A percentile compares a stretch with the other conserved stretches of the same genome.
Evolutionary conservation across 2,888 invertebrate genomes (phyloP).

Genomic region (Rhopalosiphum nymphaeae): DNA sequence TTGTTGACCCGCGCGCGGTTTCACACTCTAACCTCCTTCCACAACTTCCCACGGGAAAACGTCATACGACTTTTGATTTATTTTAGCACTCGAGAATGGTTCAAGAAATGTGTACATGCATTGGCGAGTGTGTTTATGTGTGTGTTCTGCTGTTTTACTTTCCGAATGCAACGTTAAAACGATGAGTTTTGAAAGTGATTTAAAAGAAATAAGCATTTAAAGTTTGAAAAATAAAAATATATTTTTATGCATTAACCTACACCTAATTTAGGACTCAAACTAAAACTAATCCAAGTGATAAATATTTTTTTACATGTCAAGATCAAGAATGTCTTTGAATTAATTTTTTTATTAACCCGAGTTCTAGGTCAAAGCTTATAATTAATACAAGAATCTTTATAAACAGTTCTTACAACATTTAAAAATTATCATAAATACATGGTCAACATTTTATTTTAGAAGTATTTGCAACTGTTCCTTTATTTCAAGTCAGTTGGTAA

Average conservation of each 20-base stretch:
- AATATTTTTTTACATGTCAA: not conserved
- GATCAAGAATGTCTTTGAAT: not conserved
- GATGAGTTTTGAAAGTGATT: slow-evolving; percentile 44
- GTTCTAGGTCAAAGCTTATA: not conserved
- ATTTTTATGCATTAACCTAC: not conserved
- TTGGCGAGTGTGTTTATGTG: not conserved
- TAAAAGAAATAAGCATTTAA: slow-evolving; percentile 30
- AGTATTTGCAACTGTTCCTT: not conserved
- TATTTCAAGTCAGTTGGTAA: not conserved
- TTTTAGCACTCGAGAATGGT: slow-evolving; percentile 53
- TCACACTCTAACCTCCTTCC: slow-evolving; percentile 28
- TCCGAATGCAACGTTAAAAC: slow-evolving; percentile 16
- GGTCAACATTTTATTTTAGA: not conserved
- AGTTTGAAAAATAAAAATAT: slow-evolving; percentile 10
- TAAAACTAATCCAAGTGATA: not conserved
- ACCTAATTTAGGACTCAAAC: not conserved
- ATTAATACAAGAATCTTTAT: not conserved
- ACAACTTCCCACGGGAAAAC: slow-evolving; percentile 53
- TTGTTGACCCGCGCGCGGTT: slow-evolving; percentile 49
- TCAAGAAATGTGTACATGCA: slow-evolving; percentile 13
- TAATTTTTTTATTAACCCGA: not conserved
- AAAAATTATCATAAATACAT: not conserved
- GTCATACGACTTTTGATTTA: slow-evolving; percentile 63
- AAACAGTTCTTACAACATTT: not conserved
- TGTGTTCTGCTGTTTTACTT: slow-evolving; percentile 9